Evolutionary conservation across 2,888 invertebrate species (phyloP).

Genomic region (Campopleginae sp.): DNA sequence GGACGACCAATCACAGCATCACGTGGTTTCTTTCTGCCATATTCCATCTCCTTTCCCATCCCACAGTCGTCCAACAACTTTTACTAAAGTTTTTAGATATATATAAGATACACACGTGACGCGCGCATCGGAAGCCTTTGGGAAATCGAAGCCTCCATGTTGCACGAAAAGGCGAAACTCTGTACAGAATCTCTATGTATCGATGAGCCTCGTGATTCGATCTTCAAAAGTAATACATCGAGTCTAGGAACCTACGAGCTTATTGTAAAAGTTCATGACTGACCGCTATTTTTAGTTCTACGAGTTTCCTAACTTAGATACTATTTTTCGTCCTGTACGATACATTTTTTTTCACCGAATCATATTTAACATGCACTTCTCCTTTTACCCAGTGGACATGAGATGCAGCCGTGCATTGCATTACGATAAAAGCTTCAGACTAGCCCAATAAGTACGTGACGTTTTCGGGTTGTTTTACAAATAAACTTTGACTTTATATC

Average conservation of each 20-base stretch:
- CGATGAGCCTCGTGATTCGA: constrained; percentile 29
- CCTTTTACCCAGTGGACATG: background rate
- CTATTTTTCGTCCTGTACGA: constrained; percentile 7
- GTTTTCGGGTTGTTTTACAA: too few species aligned
- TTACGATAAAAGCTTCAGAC: background rate
- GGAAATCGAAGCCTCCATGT: constrained; percentile 46
- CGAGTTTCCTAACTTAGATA: background rate
- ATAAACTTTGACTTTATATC: too few species aligned
- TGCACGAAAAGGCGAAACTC: constrained; percentile 23
- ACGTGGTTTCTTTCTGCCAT: constrained; percentile 50
- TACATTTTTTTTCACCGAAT: background rate
- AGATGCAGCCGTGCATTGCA: background rate
- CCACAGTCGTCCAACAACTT: constrained; percentile 42
- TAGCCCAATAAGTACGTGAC: too few species aligned
- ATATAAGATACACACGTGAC: constrained; percentile 41
- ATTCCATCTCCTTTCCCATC: constrained; percentile 43
- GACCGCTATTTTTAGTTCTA: background rate
- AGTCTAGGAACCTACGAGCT: background rate
- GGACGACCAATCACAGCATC: constrained; percentile 57
- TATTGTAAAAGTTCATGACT: constrained; percentile 27
- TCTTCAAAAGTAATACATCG: constrained; percentile 22
- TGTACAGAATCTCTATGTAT: background rate
- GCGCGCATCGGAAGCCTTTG: constrained; percentile 48
- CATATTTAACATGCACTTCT: background rate
- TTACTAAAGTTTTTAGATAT: constrained; percentile 44